These are phyloP conservation scores for Megathymus violae DNA, from an alignment of 1,140 invertebrate genomes.

Conservation along the genomic window DNA sequence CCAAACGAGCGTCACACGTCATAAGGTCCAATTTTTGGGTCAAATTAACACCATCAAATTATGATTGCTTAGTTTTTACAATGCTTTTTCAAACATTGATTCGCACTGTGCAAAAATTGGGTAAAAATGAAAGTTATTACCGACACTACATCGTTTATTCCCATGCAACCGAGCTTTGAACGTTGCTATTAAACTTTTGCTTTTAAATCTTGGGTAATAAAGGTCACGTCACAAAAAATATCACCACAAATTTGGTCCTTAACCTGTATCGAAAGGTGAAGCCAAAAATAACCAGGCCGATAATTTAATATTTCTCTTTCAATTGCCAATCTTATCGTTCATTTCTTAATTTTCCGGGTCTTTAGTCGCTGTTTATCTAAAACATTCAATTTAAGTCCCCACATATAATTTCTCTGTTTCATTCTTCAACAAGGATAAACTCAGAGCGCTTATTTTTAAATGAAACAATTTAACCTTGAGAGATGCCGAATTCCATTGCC, in stretches of 20 bases:
- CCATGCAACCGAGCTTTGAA: too few species aligned
- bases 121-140: too few species aligned
- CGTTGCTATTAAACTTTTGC: too few species aligned
- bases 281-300: slow-evolving; percentile 41
- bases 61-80: too few species aligned
- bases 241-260: not conserved
- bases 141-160: too few species aligned
- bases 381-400: slow-evolving; percentile 52
- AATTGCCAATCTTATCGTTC: slow-evolving; percentile 33
- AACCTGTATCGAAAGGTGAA: slow-evolving; percentile 14
- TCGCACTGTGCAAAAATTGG: too few species aligned
- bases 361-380: slow-evolving; percentile 45
- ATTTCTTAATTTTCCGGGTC: slow-evolving; percentile 49
- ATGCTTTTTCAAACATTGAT: too few species aligned
- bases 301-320: slow-evolving; percentile 51
- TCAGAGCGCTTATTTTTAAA: slow-evolving; percentile 45
- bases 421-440: slow-evolving; percentile 39
- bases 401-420: slow-evolving; percentile 49
- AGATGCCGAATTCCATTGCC: slow-evolving; percentile 32
- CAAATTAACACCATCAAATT: too few species aligned
- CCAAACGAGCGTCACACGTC: too few species aligned
- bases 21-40: too few species aligned
- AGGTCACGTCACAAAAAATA: too few species aligned
- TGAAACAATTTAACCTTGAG: slow-evolving; percentile 45
- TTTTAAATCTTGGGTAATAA: too few species aligned